These are phyloP conservation scores for Hippopotamyrus pictus DNA, from an alignment of 2,797 vertebrate genomes.

Conservation along the genomic window DNA sequence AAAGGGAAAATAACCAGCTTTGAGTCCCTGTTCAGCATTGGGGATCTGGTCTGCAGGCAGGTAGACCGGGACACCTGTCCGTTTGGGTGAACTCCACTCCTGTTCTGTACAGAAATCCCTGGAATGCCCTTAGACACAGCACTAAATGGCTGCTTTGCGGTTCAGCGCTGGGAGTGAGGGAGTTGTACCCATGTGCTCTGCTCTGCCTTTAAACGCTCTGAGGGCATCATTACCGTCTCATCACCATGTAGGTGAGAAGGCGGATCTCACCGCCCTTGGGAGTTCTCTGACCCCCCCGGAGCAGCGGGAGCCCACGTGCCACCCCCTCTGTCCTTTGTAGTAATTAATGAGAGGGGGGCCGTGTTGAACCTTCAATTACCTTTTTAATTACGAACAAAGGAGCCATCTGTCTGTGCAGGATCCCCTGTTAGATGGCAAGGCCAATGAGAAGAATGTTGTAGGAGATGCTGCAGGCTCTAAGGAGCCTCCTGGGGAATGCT, in stretches of 20 bases:
- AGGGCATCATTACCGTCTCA: neutral
- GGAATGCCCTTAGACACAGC: neutral
- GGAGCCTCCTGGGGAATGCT: neutral
- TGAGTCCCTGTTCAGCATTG: neutral
- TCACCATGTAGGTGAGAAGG: neutral
- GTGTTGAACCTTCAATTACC: neutral
- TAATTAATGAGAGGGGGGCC: neutral
- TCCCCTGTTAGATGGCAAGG: neutral
- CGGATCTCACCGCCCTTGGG: neutral
- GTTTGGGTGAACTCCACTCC: neutral
- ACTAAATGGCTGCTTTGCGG: slow-evolving; percentile 2
- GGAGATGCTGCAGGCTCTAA: neutral
- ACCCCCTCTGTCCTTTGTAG: neutral
- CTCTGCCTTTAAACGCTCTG: neutral
- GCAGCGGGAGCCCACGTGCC: neutral
- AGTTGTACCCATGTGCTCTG: neutral
- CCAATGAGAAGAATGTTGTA: neutral
- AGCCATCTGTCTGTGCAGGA: neutral
- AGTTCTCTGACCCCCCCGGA: neutral
- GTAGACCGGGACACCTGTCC: neutral
- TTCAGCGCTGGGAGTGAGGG: neutral
- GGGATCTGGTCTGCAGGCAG: neutral
- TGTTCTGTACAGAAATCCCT: neutral
- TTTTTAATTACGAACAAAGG: neutral
- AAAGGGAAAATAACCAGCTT: neutral